Conservation (phyloP, 2,888 invertebrate genomes). For the Athripsodes cinereus region DNA sequence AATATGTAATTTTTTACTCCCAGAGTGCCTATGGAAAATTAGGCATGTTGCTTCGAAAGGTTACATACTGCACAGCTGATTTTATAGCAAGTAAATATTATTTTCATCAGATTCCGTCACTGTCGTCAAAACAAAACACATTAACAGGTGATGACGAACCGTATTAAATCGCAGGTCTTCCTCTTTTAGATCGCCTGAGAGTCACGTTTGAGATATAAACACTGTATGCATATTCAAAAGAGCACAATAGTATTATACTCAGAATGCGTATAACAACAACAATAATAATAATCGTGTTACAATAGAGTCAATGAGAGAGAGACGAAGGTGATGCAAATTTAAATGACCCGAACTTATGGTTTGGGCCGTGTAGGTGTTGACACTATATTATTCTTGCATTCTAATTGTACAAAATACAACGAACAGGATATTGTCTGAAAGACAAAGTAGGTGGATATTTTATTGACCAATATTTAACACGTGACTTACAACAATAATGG, state of each 20-base stretch:
- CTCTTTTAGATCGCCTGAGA: conserved; percentile 6
- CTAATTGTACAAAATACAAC: neutral
- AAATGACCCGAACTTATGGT: neutral
- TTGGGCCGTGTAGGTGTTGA: neutral
- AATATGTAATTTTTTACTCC: too few relatives aligned
- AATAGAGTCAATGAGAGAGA: neutral
- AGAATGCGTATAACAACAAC: neutral
- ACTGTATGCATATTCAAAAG: conserved; percentile 10
- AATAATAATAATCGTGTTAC: neutral
- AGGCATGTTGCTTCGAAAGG: too few relatives aligned
- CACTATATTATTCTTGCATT: neutral
- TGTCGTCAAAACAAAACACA: conserved; percentile 6
- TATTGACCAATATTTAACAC: neutral
- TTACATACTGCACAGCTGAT: too few relatives aligned
- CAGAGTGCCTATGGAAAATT: too few relatives aligned
- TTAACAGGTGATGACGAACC: conserved; percentile 16
- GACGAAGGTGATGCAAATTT: neutral
- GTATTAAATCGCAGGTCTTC: conserved; percentile 22
- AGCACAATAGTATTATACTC: neutral
- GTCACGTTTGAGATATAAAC: conserved; percentile 23
- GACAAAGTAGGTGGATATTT: neutral
- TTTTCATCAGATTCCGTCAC: too few relatives aligned
- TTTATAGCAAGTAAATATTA: too few relatives aligned
- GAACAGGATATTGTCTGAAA: neutral
- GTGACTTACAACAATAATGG: too few relatives aligned